Evolutionary conservation across 1,140 invertebrate species (phyloP), one percentile per base, ranked within the genome.

Genomic region (Eumaeus atala): DNA sequence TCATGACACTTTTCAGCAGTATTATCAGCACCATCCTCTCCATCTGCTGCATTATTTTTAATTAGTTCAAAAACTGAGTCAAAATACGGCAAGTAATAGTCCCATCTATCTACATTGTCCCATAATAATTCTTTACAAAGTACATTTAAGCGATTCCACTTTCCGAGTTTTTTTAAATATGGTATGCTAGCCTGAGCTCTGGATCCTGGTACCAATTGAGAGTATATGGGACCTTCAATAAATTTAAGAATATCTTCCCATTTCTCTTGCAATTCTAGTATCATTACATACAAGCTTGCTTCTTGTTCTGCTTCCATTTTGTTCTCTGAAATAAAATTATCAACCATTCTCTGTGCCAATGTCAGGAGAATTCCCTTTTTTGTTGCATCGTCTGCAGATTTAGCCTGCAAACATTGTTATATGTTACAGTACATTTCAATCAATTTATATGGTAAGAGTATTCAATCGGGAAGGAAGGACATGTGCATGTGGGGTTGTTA

Each of bases 291-390:
- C 14, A 98, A 87, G 50, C 95, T 92, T 0, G 97, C 93, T 87
- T 98, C 97, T 84, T 96, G 95, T 78, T 98, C 97, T 0, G 95
- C 95, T 80, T 98, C 95, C 63, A 98, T 91, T 89, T 96, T 97
- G 55, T 93, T 93, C 63, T 98, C 95, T 14, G 92, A 90, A 48
- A 97, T 92, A 74, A 97, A 92, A 81, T 98, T 98, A 67, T 95
- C 90, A 51, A 94, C 91, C 93, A 94, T 94, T 73, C 92, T 88
- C 72, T 94, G 95, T n/a, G 97, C 97, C 48, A 98, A 87, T 11
- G 94, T 91, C 36, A 98, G 89, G 21, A 93, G 91, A 52, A 96
- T 91, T 56, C 87, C 90, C 56, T 80, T 81, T 72, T 91, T 92
- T 33, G 87, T 85, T 0, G 72, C 61, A 62, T 91, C 87, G 2